phyloP scores from a whole-genome alignment of 2,113 vertebrate species.

The Acanthisitta chloris region DNA sequence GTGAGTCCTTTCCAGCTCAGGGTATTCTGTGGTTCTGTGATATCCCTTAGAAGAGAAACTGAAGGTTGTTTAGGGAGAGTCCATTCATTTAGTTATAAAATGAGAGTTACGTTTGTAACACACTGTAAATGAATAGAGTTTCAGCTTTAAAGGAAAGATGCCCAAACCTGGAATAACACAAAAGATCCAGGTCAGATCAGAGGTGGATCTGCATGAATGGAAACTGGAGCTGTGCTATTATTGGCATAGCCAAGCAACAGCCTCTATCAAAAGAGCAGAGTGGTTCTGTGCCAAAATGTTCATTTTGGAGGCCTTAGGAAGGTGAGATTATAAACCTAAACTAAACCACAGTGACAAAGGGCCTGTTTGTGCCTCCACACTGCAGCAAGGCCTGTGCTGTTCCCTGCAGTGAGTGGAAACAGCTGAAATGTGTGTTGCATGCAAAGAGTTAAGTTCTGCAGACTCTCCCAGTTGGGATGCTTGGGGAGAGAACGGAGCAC shows the following conservation, averaged over 20 bases:
- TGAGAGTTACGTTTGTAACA: not conserved
- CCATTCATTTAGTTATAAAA: not conserved
- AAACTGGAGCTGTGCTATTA: not conserved
- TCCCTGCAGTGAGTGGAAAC: not conserved
- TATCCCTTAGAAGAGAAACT: not conserved
- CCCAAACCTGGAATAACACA: not conserved
- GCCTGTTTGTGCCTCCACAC: not conserved
- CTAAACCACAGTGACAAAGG: not conserved
- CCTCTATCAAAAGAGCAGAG: not conserved
- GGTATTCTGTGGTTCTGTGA: not conserved
- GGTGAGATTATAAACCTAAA: not conserved
- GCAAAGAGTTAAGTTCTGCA: conserved; percentile 29
- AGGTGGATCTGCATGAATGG: not conserved
- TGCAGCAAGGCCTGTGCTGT: not conserved
- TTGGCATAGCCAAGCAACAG: not conserved
- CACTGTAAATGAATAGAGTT: not conserved
- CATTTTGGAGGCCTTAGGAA: not conserved
- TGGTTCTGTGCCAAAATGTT: not conserved
- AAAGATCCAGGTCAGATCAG: not conserved
- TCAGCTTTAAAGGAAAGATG: not conserved
- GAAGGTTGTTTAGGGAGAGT: not conserved
- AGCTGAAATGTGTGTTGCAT: not conserved
- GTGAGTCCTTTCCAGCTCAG: not conserved
- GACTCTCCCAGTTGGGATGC: not conserved
- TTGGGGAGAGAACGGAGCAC: not conserved